These are phyloP conservation scores for Triplophysa siluroides DNA, from an alignment of 2,113 vertebrate species.

Conservation along the genomic window DNA sequence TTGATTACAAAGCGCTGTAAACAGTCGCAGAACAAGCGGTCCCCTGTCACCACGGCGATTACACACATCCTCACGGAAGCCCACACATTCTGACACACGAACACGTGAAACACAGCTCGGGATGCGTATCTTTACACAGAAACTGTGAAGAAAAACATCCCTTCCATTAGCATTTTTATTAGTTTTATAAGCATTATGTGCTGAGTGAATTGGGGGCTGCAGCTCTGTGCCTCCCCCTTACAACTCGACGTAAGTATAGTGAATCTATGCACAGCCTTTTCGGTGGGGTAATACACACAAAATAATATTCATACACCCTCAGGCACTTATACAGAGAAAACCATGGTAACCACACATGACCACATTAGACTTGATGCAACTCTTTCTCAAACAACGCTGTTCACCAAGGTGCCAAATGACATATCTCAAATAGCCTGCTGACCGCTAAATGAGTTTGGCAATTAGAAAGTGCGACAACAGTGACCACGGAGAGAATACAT, in stretches of 20 bases:
- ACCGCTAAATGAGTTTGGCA: neutral
- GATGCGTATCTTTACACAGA: neutral
- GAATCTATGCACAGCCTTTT: conserved; percentile 21
- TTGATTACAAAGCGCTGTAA: conserved; percentile 63
- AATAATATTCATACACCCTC: conserved; percentile 36
- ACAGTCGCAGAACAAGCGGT: conserved; percentile 58
- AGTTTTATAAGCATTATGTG: conserved; percentile 97
- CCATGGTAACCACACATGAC: conserved; percentile 39
- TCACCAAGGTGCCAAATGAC: neutral
- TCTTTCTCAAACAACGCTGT: neutral
- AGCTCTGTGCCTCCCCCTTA: conserved; percentile 82
- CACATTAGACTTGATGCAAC: neutral
- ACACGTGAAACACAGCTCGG: neutral
- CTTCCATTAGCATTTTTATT: conserved; percentile 43
- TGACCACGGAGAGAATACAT: conserved; percentile 4
- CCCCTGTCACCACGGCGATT: conserved; percentile 52
- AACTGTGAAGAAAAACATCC: conserved; percentile 80
- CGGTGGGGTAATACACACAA: conserved; percentile 33
- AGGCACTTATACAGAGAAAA: conserved; percentile 31
- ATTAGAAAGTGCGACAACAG: neutral
- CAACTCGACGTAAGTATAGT: neutral
- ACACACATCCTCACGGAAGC: conserved; percentile 41
- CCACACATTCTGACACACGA: neutral
- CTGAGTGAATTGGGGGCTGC: conserved; percentile 91
- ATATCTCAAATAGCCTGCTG: neutral